These are phyloP conservation scores for Holocentrus rufus DNA, from an alignment of 2,797 vertebrate species.

Conservation along the genomic window DNA sequence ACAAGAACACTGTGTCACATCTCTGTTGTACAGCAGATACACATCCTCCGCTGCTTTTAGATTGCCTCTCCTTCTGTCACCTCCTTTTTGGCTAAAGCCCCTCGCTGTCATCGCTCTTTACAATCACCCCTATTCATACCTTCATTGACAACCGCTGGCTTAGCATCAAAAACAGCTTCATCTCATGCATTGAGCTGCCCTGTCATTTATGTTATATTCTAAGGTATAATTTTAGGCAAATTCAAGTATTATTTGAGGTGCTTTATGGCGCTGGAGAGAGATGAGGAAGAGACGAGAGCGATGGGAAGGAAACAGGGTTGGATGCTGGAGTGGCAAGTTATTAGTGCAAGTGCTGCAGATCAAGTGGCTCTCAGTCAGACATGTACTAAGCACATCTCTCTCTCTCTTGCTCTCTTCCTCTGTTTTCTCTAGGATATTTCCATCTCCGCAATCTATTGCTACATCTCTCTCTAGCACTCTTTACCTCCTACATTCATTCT, in stretches of 20 bases:
- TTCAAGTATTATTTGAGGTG: constrained; percentile 11
- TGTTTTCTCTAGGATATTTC: constrained; percentile 30
- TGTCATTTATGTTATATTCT: constrained; percentile 32
- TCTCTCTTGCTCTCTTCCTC: constrained; percentile 14
- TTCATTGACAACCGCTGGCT: constrained; percentile 33
- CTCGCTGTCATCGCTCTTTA: constrained; percentile 36
- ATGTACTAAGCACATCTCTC: constrained; percentile 22
- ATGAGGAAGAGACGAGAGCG: constrained; percentile 41
- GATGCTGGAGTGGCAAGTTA: constrained; percentile 51
- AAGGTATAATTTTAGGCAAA: constrained; percentile 7
- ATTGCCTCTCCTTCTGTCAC: constrained; percentile 31
- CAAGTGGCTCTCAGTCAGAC: constrained; percentile 50
- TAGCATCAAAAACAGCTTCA: constrained; percentile 33
- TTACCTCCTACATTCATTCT: constrained; percentile 31
- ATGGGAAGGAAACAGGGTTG: constrained; percentile 24
- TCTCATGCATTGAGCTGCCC: constrained; percentile 16
- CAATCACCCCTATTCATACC: constrained; percentile 28
- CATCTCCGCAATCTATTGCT: constrained; percentile 23
- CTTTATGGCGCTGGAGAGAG: constrained; percentile 34
- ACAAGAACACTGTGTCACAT: constrained; percentile 32
- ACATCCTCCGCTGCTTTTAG: constrained; percentile 50
- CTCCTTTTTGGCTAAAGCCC: constrained; percentile 34
- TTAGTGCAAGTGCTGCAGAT: constrained; percentile 56
- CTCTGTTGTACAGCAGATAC: constrained; percentile 41
- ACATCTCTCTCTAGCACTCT: constrained; percentile 32